phyloP scores from a whole-genome alignment of 2,888 invertebrate genomes.

The Bibio marci region DNA sequence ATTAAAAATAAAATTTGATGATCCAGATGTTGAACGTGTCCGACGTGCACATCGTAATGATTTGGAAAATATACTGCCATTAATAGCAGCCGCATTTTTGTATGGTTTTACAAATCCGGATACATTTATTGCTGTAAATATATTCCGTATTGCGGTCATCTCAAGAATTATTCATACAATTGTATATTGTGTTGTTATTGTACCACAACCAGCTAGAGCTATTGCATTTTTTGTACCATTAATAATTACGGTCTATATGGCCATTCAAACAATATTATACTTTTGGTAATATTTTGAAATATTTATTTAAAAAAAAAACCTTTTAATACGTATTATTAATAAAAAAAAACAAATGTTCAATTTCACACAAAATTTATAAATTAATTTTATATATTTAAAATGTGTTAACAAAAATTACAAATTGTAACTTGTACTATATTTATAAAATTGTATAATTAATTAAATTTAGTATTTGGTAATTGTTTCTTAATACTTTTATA shows the following conservation, averaged over 20 bases:
- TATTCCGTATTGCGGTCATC: conserved; percentile 37
- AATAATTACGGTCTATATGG: conserved; percentile 33
- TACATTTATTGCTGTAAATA: conserved; percentile 30
- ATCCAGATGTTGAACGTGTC: conserved; percentile 34
- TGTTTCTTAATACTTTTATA: too few relatives aligned
- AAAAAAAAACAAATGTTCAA: too few relatives aligned
- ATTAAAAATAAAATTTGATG: conserved; percentile 23
- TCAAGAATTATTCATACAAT: conserved; percentile 41
- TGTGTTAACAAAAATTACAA: too few relatives aligned
- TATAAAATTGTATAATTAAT: too few relatives aligned
- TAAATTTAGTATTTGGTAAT: too few relatives aligned
- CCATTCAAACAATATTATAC: conserved; percentile 12
- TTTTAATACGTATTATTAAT: too few relatives aligned
- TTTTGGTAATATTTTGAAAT: not conserved
- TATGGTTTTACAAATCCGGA: conserved; percentile 40
- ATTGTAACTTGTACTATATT: too few relatives aligned
- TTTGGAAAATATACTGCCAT: conserved; percentile 47
- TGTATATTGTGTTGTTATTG: conserved; percentile 40
- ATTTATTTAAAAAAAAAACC: too few relatives aligned
- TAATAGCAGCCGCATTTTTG: conserved; percentile 35
- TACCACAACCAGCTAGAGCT: conserved; percentile 38
- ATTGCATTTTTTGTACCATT: conserved; percentile 29
- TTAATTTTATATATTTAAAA: too few relatives aligned
- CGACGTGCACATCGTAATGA: conserved; percentile 48
- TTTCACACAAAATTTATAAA: too few relatives aligned